A percentile compares a stretch with the other conserved stretches of the same genome.
These are phyloP conservation scores for Ernsta delagoae DNA, from an alignment of 2,888 invertebrate species.

Conservation along the genomic window DNA sequence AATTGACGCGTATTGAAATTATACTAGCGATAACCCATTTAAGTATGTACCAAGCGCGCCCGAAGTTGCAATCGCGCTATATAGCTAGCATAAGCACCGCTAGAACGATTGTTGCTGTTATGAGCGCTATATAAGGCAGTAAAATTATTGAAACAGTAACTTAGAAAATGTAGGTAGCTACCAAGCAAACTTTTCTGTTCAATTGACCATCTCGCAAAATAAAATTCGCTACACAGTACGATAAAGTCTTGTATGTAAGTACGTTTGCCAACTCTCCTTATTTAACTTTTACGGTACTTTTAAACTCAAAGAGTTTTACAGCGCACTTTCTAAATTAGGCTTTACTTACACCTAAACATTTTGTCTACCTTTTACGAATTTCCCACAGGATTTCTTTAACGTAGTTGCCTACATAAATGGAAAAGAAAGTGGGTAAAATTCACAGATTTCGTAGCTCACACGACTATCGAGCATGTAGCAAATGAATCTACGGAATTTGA, in stretches of 20 bases:
- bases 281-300: slow-evolving; percentile 15
- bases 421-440: no score
- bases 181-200: background rate
- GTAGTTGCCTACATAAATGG: background rate
- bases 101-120: no score
- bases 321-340: slow-evolving; percentile 20
- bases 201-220: slow-evolving; percentile 5
- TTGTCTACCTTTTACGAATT: slow-evolving; percentile 12
- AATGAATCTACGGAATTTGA: background rate
- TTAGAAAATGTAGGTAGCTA: background rate
- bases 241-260: slow-evolving; percentile 11
- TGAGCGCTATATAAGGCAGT: no score
- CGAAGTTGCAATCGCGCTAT: no score
- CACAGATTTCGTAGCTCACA: no score
- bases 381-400: slow-evolving; percentile 2
- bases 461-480: no score
- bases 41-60: no score
- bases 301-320: slow-evolving; percentile 13
- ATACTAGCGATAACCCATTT: no score
- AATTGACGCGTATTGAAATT: no score
- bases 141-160: background rate
- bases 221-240: background rate
- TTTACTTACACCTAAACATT: background rate
- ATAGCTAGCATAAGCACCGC: no score
- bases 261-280: slow-evolving; percentile 2